Evolutionary conservation across 2,888 invertebrate species (phyloP).

Genomic region (Amphipyra berbera): DNA sequence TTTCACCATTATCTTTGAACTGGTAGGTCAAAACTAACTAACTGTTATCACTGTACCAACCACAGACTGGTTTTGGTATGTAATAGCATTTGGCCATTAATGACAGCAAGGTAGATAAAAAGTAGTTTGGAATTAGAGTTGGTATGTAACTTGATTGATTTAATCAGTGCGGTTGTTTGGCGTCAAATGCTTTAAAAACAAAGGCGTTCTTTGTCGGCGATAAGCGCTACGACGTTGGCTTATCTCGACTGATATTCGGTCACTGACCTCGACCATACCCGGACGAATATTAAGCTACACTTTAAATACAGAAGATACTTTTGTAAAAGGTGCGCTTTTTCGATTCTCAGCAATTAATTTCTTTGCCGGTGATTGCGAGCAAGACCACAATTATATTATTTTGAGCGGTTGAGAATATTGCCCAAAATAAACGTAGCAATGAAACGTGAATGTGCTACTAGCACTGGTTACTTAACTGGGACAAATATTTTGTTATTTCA

Average conservation of each 20-base stretch:
- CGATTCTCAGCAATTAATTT: background rate
- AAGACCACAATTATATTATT: slow-evolving; percentile 6
- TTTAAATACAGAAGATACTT: slow-evolving; percentile 54
- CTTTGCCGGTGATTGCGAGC: background rate
- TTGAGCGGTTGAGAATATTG: slow-evolving; percentile 19
- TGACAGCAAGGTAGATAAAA: slow-evolving; percentile 23
- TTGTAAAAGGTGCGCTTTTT: slow-evolving; percentile 29
- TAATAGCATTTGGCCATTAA: slow-evolving; percentile 23
- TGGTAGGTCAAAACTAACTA: slow-evolving; percentile 4
- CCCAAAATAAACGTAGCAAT: slow-evolving; percentile 48
- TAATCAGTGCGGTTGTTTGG: slow-evolving; percentile 76
- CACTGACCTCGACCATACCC: slow-evolving; percentile 78
- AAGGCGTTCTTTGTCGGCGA: slow-evolving; percentile 84
- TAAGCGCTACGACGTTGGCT: slow-evolving; percentile 82
- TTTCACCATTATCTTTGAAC: background rate
- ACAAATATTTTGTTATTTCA: slow-evolving; percentile 73
- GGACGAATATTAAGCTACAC: slow-evolving; percentile 67
- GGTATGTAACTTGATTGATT: slow-evolving; percentile 67
- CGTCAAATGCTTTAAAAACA: slow-evolving; percentile 84
- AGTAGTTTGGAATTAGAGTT: slow-evolving; percentile 37
- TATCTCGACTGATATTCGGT: slow-evolving; percentile 86
- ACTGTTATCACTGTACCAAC: slow-evolving; percentile 16
- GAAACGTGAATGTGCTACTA: slow-evolving; percentile 51
- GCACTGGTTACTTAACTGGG: slow-evolving; percentile 66
- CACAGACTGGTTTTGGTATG: slow-evolving; percentile 12